Conservation (phyloP, 1,140 invertebrate genomes). For the Sitodiplosis mosellana region DNA sequence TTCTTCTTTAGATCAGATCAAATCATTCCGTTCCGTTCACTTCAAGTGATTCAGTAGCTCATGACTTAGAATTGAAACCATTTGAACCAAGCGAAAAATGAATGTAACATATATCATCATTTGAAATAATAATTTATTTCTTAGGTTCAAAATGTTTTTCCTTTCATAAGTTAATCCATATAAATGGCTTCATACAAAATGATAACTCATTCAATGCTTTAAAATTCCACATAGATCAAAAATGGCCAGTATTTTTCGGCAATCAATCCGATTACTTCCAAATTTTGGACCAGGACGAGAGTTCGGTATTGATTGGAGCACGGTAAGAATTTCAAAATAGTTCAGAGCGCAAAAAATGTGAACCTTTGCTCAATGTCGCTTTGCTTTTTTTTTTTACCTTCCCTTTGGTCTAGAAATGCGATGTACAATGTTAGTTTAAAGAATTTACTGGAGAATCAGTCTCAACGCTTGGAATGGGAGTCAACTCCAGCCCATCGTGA, state of each 20-base stretch:
- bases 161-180: background rate
- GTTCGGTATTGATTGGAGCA: constrained; percentile 28
- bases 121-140: background rate
- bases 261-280: constrained; percentile 29
- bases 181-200: too few relatives aligned
- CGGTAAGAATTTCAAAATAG: constrained; percentile 3
- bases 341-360: constrained; percentile 3
- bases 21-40: too few relatives aligned
- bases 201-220: too few relatives aligned
- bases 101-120: too few relatives aligned
- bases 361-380: constrained; percentile 8
- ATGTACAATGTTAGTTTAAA: constrained; percentile 63
- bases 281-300: constrained; percentile 30
- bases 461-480: constrained; percentile 66
- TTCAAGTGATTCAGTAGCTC: too few relatives aligned
- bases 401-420: constrained; percentile 44
- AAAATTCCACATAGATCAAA: constrained; percentile 8
- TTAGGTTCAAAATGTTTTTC: background rate
- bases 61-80: too few relatives aligned
- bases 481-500: constrained; percentile 63
- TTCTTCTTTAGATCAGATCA: too few relatives aligned
- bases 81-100: too few relatives aligned
- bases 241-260: constrained; percentile 19
- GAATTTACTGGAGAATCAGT: constrained; percentile 39
- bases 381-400: constrained; percentile 9